Percentiles rank a stretch among this genome's conserved stretches.
These are phyloP conservation scores for Poecilia velifera DNA, from an alignment of 2,797 vertebrate genomes.

Conservation along the genomic window DNA sequence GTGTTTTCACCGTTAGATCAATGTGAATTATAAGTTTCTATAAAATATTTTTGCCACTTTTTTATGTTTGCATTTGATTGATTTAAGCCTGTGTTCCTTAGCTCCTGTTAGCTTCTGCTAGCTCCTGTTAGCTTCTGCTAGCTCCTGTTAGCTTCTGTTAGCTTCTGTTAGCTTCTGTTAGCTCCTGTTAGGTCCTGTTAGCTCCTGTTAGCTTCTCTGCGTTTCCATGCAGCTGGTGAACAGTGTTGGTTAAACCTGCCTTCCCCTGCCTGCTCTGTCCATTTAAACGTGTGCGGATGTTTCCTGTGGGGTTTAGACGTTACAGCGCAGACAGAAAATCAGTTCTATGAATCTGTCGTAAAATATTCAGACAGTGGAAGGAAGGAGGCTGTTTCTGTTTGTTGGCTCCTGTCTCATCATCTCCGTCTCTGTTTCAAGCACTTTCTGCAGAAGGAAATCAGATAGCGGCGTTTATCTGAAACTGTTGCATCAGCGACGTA, in stretches of 20 bases:
- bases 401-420: neutral
- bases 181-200: too few relatives aligned
- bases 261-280: neutral
- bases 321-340: neutral
- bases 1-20: neutral
- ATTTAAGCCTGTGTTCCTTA: neutral
- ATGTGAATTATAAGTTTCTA: neutral
- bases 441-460: neutral
- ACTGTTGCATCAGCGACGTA: neutral
- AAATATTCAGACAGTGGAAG: conserved; percentile 1
- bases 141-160: too few relatives aligned
- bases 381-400: neutral
- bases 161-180: too few relatives aligned
- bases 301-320: neutral
- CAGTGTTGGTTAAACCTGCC: neutral
- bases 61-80: neutral
- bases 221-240: neutral
- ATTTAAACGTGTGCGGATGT: neutral
- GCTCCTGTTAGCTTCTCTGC: neutral
- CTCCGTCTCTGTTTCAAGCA: neutral
- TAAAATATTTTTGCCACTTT: neutral
- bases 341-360: neutral
- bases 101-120: too few relatives aligned
- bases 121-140: too few relatives aligned
- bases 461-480: neutral